Percentiles rank a stretch among this genome's conserved stretches.
phyloP scores from a whole-genome alignment of 2,888 invertebrate genomes.

The Monoplex corrugatus region DNA sequence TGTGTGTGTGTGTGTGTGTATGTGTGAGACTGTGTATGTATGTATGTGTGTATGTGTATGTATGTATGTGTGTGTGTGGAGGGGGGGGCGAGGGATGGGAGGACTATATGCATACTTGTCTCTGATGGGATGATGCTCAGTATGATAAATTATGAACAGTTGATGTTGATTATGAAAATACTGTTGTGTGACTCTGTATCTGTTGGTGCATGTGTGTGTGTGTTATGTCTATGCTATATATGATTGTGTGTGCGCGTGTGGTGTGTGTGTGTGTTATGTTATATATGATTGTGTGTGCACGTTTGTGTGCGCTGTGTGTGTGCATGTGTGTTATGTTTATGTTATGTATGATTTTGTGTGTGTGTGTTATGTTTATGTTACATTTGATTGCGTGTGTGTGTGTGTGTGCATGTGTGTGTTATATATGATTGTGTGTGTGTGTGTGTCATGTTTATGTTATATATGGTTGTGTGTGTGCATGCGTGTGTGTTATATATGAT shows the following conservation, averaged over 20 bases:
- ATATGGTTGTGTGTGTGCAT: background rate
- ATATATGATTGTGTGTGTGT: background rate
- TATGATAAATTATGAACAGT: no score
- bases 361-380: no score
- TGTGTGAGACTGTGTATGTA: conserved; percentile 10
- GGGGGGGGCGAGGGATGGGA: conserved; percentile 79
- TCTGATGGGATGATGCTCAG: conserved; percentile 79
- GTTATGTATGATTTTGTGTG: no score
- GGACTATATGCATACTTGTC: conserved; percentile 82
- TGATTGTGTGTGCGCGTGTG: no score
- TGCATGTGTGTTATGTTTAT: no score
- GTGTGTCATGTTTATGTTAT: background rate
- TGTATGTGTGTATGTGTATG: background rate
- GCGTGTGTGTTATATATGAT: background rate
- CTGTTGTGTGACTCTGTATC: background rate
- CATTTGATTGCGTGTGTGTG: conserved; percentile 4
- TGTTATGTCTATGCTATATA: background rate
- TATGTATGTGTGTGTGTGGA: background rate
- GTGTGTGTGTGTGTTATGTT: no score
- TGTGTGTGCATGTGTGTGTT: conserved; percentile 7
- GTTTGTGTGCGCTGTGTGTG: no score
- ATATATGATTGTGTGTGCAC: no score
- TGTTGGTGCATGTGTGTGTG: background rate
- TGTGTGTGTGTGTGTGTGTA: background rate
- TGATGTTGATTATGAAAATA: no score